Evolutionary conservation across 2,888 invertebrate species (phyloP).

Genomic region (Caenorhabditis doughertyi): DNA sequence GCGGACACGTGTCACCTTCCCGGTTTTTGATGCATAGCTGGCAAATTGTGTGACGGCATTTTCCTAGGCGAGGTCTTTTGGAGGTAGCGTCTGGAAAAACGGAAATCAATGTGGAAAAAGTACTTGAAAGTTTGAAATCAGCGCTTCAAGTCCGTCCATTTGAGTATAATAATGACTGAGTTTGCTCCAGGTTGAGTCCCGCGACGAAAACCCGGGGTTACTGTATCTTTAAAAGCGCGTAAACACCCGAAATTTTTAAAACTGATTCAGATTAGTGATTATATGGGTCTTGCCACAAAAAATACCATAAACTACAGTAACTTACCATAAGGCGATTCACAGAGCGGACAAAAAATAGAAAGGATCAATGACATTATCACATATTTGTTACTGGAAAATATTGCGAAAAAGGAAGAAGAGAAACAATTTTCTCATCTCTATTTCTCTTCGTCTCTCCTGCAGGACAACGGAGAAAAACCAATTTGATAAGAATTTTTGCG

Average conservation of each 20-base stretch:
- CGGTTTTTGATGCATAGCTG: neutral
- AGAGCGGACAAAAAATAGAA: neutral
- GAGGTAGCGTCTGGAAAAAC: neutral
- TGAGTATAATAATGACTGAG: too few relatives aligned
- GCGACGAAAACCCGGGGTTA: too few relatives aligned
- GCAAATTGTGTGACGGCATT: neutral
- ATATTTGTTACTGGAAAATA: too few relatives aligned
- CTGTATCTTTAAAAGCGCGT: too few relatives aligned
- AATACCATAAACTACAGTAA: neutral
- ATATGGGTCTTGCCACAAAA: neutral
- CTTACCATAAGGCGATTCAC: neutral
- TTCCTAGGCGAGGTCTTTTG: neutral
- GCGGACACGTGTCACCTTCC: neutral
- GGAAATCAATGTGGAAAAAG: too few relatives aligned
- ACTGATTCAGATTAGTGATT: neutral
- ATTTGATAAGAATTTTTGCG: too few relatives aligned
- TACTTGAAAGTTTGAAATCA: neutral
- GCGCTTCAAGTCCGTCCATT: too few relatives aligned
- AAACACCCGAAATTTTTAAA: neutral
- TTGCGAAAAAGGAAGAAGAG: too few relatives aligned
- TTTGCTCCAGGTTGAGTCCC: too few relatives aligned
- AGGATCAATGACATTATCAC: neutral
- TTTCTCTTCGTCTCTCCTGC: too few relatives aligned
- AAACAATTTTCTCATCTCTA: too few relatives aligned
- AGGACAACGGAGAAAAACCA: too few relatives aligned